Evolutionary conservation across 2,797 vertebrate species (phyloP), one percentile per base, ranked within the genome.

Genomic region (Toxotes lorentzi): DNA sequence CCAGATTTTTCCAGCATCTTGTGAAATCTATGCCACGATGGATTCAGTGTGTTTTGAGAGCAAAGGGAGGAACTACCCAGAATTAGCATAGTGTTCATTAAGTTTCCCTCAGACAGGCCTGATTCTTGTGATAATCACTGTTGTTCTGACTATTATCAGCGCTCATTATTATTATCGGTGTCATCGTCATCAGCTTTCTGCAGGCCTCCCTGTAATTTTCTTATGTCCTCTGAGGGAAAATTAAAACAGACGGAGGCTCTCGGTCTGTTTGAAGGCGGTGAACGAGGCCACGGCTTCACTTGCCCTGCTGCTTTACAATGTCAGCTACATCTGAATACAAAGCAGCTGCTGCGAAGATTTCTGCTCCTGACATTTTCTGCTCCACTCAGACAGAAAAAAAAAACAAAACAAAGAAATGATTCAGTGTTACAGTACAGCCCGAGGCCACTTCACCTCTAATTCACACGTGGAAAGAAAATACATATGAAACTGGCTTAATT

Each of bases 311-410:
- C 61, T 74, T 65, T 53, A 61, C 38, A 62, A 19, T 43, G 54
- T 66, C 82, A 38, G 47, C 71, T 32, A 7, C 35, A 48, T 62
- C 24, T 81, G 86, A 86, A 91, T 89, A 81, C 77, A 77, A 82
- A 89, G 61, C 76, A 86, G 86, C 70, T 54, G 59, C 70, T 48
- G 66, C 41, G 72, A 62, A 45, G 51, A 56, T 45, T 68, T 71
- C 43, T 45, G 16, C 58, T 76, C n/a, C 35, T 3, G 2, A 70
- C 51, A 57, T 70, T 58, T 82, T 76, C 59, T 79, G 67, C 38
- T 81, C 60, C 30, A 38, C 41, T 66, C 65, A 68, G 38, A 72
- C n/a, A 59, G 11, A 54, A 41, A 67, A 58, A 47, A 66, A 34
- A 21, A 67, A 58, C 41, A 66, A 34, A 27, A 21, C 14, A 10